These are phyloP conservation scores for Mythimna pallens DNA, from an alignment of 2,888 invertebrate genomes.

Conservation along the genomic window DNA sequence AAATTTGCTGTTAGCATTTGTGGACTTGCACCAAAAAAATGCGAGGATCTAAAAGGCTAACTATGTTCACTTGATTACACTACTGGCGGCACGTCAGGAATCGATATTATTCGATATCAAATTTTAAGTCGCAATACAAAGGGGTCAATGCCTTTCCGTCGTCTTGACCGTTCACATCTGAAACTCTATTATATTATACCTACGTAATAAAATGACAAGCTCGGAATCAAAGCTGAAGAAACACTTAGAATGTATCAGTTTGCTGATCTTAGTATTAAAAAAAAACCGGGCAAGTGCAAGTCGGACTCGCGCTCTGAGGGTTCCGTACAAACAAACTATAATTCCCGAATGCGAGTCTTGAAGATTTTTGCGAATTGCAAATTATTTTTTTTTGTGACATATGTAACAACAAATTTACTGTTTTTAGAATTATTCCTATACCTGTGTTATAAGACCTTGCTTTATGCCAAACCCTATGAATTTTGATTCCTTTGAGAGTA, in stretches of 20 bases:
- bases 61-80: constrained; percentile 47
- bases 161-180: constrained; percentile 52
- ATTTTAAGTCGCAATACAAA: constrained; percentile 43
- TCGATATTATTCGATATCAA: constrained; percentile 50
- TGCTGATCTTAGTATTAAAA: constrained; percentile 37
- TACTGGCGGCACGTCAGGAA: constrained; percentile 36
- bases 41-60: constrained; percentile 1
- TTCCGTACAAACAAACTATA: too few relatives aligned
- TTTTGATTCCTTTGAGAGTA: too few relatives aligned
- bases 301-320: too few relatives aligned
- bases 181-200: constrained; percentile 57
- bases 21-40: constrained; percentile 26
- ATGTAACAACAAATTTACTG: too few relatives aligned
- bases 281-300: too few relatives aligned
- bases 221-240: constrained; percentile 32
- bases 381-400: too few relatives aligned
- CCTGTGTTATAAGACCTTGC: too few relatives aligned
- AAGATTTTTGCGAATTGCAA: too few relatives aligned
- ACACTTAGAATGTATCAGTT: constrained; percentile 36
- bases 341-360: too few relatives aligned
- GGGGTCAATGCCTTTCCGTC: constrained; percentile 60
- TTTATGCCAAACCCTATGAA: too few relatives aligned
- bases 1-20: background rate
- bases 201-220: constrained; percentile 56
- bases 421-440: too few relatives aligned